Evolutionary conservation across 2,888 invertebrate genomes (phyloP), one percentile per base, ranked within the genome.

Genomic region (Drosophila macrospina): DNA sequence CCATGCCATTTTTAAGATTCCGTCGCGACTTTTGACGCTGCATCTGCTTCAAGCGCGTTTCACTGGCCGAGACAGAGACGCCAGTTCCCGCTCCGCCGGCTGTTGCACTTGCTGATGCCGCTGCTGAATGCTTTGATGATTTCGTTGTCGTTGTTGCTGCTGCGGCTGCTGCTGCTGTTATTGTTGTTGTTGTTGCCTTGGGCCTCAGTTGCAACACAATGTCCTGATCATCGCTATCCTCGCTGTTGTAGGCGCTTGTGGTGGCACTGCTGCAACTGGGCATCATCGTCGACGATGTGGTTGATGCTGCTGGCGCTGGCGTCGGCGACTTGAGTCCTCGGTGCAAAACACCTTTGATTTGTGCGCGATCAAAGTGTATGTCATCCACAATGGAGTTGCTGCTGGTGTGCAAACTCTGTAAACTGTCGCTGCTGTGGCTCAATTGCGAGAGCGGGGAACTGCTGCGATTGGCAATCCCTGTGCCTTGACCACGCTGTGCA

Each of bases 381-480:
- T 92, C 90, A 74, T 90, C 91, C 80, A 91, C 80, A 83, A 91
- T 76, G 90, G 91, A 82, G 37, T 90, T 84, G 87, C 91, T 78
- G 66, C 89, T 90, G 42, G 92, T 91, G 92, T 91, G 79, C 88
- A 93, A 54, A 91, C 94, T 93, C 91, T 95, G 95, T 13, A 96
- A 92, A 84, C 96, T 96, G 2, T n/a, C 96, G 28, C 65, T 42
- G 48, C 95, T 95, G 52, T 67, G 67, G 63, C 96, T 96, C 52
- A 96, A 91, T 92, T 96, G 96, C 72, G 96, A 95, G 95, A 97
- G 96, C 1, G 96, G 96, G 89, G 96, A 96, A 13, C 89, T 82
- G 63, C 95, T 93, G 5, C 95, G 93, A 95, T 94, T 93, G 92
- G 91, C 91, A 39, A 92, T 91, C 24, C 91, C 92, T 28, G 90